A percentile compares a stretch with the other conserved stretches of the same genome.
Conservation (phyloP, 2,113 vertebrate genomes). For the Cavia aperea region DNA sequence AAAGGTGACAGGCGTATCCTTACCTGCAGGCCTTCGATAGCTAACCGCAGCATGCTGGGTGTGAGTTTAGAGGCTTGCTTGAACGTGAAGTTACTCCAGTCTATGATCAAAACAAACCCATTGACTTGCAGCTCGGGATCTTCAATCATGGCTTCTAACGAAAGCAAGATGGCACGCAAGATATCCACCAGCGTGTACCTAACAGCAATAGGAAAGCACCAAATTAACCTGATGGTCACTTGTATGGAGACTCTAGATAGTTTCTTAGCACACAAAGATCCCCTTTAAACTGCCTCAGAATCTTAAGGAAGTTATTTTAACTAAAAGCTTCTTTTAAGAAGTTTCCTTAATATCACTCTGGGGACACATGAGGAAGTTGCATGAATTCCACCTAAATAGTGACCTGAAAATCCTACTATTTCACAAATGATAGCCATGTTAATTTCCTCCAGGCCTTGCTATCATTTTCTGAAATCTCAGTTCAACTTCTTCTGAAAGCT, state of each 20-base stretch:
- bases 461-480: not conserved
- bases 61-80: conserved; percentile 98
- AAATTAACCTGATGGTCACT: conserved; percentile 6
- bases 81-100: conserved; percentile 99
- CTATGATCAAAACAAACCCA: conserved; percentile 99
- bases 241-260: not conserved
- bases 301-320: not conserved
- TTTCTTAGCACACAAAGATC: not conserved
- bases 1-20: not conserved
- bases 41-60: conserved; percentile 95
- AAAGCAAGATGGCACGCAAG: conserved; percentile 94
- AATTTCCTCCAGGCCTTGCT: not conserved
- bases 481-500: not conserved
- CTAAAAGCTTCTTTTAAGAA: conserved; percentile 1
- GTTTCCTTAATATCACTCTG: not conserved
- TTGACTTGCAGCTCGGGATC: conserved; percentile 98
- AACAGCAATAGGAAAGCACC: conserved; percentile 45
- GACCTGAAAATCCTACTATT: not conserved
- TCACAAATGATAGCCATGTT: not conserved
- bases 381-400: not conserved
- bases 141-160: conserved; percentile 97
- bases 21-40: conserved; percentile 98
- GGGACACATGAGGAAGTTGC: not conserved
- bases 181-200: conserved; percentile 99
- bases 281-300: not conserved